phyloP scores from a whole-genome alignment of 2,888 invertebrate genomes.

The Latheticus oryzae region DNA sequence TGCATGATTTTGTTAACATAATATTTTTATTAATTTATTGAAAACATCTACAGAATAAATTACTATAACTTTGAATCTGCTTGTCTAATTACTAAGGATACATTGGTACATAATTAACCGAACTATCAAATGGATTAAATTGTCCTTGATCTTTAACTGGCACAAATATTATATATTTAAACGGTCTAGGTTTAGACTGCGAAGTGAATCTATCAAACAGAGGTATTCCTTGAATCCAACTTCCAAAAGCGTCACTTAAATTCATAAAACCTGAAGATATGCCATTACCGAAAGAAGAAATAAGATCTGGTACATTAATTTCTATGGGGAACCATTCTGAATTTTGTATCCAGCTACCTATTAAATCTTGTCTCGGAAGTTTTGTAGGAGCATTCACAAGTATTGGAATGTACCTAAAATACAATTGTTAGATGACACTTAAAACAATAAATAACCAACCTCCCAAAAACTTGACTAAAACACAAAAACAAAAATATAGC shows the following conservation, averaged over 20 bases:
- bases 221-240: conserved; percentile 41
- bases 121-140: conserved; percentile 30
- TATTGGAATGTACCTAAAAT: conserved; percentile 33
- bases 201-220: conserved; percentile 37
- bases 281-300: conserved; percentile 56
- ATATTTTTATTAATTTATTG: conserved; percentile 21
- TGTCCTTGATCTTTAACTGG: conserved; percentile 3
- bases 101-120: conserved; percentile 10
- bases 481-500: conserved; percentile 7
- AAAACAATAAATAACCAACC: conserved; percentile 1
- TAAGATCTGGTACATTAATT: conserved; percentile 73
- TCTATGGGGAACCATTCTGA: conserved; percentile 73
- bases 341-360: conserved; percentile 67
- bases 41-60: background rate
- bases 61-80: conserved; percentile 10
- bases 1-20: conserved; percentile 8
- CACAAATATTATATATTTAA: conserved; percentile 25
- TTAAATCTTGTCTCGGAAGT: conserved; percentile 47
- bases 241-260: conserved; percentile 20
- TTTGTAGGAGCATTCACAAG: conserved; percentile 27
- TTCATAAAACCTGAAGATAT: conserved; percentile 26
- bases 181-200: conserved; percentile 23
- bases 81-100: conserved; percentile 30
- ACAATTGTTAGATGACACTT: background rate
- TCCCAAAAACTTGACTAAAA: conserved; percentile 3